Conservation (phyloP, 1,140 invertebrate species). For the Ditylenchus dipsaci region DNA sequence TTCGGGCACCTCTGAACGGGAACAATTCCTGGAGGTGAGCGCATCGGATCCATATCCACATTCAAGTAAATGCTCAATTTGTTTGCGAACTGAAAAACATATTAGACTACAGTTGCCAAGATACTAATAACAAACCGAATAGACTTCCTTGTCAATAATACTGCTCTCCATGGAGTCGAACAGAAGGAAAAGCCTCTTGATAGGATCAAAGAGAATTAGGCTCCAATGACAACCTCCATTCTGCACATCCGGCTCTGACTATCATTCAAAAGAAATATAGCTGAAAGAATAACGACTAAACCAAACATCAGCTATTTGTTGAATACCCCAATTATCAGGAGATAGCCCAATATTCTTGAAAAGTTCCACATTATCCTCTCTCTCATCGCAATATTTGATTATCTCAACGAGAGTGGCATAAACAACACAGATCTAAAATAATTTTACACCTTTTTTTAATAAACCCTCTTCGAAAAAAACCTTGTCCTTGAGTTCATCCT, state of each 20-base stretch:
- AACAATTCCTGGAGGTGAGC: not conserved
- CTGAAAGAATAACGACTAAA: no score
- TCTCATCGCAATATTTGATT: slow-evolving; percentile 3
- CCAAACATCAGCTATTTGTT: no score
- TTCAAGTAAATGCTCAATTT: not conserved
- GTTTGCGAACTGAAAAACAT: slow-evolving; percentile 1
- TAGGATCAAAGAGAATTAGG: slow-evolving; percentile 2
- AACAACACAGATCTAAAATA: slow-evolving; percentile 10
- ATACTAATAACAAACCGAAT: not conserved
- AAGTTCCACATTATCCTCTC: not conserved
- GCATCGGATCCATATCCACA: not conserved
- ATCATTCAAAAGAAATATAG: slow-evolving; percentile 3
- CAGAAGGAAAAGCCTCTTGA: not conserved
- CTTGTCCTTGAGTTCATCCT: not conserved
- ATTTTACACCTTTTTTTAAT: not conserved
- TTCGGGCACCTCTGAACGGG: slow-evolving; percentile 1
- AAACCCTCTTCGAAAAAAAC: not conserved
- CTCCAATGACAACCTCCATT: not conserved
- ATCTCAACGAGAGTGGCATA: slow-evolving; percentile 3
- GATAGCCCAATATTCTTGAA: slow-evolving; percentile 4
- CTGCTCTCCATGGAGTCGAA: not conserved
- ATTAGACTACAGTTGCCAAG: not conserved
- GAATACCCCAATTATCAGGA: not conserved
- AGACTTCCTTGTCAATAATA: not conserved
- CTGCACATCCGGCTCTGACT: not conserved